Conservation (phyloP, 2,113 vertebrate species). For the Peromyscus californicus region DNA sequence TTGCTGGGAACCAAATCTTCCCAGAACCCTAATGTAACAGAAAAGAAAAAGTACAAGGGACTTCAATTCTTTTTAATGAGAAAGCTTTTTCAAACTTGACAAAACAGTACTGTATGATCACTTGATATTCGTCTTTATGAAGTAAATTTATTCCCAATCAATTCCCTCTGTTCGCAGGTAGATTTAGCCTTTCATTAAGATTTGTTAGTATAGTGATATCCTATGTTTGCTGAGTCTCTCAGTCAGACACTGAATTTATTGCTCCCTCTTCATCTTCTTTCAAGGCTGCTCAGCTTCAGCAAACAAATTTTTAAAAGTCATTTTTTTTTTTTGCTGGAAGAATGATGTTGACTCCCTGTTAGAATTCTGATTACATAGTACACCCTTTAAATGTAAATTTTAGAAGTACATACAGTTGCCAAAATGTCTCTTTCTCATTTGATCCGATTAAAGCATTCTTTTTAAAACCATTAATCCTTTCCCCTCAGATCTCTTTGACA, state of each 20-base stretch:
- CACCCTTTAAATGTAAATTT: conserved; percentile 79
- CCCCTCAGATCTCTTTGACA: conserved; percentile 64
- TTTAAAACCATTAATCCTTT: neutral
- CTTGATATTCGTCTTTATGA: conserved; percentile 75
- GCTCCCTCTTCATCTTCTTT: conserved; percentile 78
- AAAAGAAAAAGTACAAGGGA: conserved; percentile 53
- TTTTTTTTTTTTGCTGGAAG: conserved; percentile 74
- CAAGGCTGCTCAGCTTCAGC: conserved; percentile 78
- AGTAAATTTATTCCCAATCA: conserved; percentile 76
- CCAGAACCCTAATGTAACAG: neutral
- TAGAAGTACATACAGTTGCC: conserved; percentile 71
- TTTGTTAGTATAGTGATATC: conserved; percentile 82
- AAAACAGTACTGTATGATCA: conserved; percentile 73
- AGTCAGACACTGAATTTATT: conserved; percentile 80
- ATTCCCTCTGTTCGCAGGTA: conserved; percentile 69
- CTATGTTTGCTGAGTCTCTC: conserved; percentile 80
- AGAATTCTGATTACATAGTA: conserved; percentile 75
- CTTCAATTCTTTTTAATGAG: conserved; percentile 55
- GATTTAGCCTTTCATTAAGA: conserved; percentile 79
- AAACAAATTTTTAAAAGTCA: conserved; percentile 82
- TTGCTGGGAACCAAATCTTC: conserved; percentile 32
- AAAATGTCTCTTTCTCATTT: conserved; percentile 76
- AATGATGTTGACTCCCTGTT: conserved; percentile 77
- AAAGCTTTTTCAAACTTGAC: conserved; percentile 65
- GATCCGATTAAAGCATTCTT: conserved; percentile 64